These are phyloP conservation scores for Macrotis lagotis DNA, from an alignment of 2,113 vertebrate species.

Conservation along the genomic window DNA sequence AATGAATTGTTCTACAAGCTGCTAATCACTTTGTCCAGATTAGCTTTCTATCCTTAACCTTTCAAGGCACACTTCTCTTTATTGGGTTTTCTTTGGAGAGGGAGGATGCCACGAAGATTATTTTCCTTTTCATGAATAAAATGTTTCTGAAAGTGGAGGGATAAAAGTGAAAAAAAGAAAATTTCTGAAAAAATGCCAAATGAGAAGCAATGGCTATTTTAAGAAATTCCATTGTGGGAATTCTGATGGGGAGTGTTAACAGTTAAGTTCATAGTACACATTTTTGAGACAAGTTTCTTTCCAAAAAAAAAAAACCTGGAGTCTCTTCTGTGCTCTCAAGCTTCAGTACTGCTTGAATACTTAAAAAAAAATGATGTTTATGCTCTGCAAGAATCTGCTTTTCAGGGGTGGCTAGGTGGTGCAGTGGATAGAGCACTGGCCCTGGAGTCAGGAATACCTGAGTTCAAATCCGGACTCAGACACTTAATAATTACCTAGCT, in stretches of 20 bases:
- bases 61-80: not conserved
- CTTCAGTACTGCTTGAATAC: not conserved
- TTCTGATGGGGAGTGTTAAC: slow-evolving; percentile 43
- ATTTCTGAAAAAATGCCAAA: slow-evolving; percentile 42
- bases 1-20: slow-evolving; percentile 25
- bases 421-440: too few species aligned
- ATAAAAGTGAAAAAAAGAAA: slow-evolving; percentile 40
- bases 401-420: too few species aligned
- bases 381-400: not conserved
- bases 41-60: slow-evolving; percentile 37
- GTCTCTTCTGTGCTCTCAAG: slow-evolving; percentile 49
- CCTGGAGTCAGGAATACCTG: too few species aligned
- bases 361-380: not conserved
- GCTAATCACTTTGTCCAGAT: not conserved
- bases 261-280: slow-evolving; percentile 29
- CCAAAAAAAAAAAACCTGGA: not conserved
- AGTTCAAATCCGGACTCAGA: too few species aligned
- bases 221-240: not conserved
- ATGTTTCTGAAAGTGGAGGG: not conserved
- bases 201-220: slow-evolving; percentile 29
- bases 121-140: not conserved
- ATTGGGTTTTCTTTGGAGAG: slow-evolving; percentile 26
- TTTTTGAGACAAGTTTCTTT: slow-evolving; percentile 8
- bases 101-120: not conserved
- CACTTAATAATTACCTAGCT: too few species aligned